These are phyloP conservation scores for Cephus sareptanus DNA, from an alignment of 2,888 invertebrate genomes.

Conservation along the genomic window DNA sequence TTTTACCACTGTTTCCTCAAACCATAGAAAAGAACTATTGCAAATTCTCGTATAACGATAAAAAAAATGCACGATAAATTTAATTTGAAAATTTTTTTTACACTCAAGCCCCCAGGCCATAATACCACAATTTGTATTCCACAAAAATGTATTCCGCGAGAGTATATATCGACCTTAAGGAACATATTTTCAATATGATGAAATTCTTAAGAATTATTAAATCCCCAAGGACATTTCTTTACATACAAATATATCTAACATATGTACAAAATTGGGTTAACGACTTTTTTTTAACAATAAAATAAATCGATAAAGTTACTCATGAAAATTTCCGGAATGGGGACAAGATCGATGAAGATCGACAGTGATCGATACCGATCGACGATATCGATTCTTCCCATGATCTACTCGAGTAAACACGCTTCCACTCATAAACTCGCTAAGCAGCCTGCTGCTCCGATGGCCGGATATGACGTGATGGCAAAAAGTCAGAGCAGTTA, in stretches of 20 bases:
- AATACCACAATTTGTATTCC: background rate
- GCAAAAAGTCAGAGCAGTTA: conserved; percentile 40
- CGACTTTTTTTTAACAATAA: background rate
- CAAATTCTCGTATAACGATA: background rate
- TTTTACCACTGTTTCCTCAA: background rate
- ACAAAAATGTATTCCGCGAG: background rate
- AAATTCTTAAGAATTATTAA: background rate
- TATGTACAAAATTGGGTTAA: too few species aligned
- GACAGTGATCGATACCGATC: background rate
- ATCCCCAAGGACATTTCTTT: too few species aligned
- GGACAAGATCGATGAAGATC: background rate
- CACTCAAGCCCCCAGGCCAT: background rate
- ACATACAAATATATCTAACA: too few species aligned
- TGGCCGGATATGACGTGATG: conserved; percentile 61
- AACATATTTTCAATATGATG: background rate
- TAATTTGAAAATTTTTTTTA: background rate
- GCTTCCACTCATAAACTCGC: conserved; percentile 44
- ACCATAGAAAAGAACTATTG: background rate
- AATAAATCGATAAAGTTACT: background rate
- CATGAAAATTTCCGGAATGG: background rate
- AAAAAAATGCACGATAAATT: background rate
- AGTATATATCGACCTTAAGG: background rate
- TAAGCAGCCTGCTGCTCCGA: conserved; percentile 49
- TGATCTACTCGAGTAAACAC: conserved; percentile 62
- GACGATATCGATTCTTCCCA: conserved; percentile 24